These are phyloP conservation scores for Plectropomus leopardus DNA, from an alignment of 2,113 vertebrate species.

Conservation along the genomic window DNA sequence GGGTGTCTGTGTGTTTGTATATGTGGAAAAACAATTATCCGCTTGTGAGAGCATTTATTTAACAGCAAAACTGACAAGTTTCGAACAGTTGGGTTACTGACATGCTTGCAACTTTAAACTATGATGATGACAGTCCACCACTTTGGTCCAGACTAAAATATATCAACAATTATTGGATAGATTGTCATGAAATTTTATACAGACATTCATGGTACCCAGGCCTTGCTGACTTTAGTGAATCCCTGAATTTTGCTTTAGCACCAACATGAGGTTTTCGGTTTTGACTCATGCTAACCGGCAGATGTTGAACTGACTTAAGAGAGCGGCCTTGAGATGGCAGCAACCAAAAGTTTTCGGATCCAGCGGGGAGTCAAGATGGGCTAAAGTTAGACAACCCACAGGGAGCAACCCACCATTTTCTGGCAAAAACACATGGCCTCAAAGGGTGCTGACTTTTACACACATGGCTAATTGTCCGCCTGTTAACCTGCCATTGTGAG, in stretches of 20 bases:
- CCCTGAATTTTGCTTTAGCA: neutral
- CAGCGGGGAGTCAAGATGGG: no score
- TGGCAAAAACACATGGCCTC: no score
- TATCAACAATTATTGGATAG: neutral
- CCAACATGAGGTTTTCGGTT: no score
- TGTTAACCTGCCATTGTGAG: neutral
- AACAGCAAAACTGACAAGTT: neutral
- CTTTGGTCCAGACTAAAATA: neutral
- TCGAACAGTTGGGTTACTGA: neutral
- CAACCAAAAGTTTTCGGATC: no score
- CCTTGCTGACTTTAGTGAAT: no score
- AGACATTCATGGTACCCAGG: neutral
- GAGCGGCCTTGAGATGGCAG: no score
- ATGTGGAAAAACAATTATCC: constrained; percentile 13
- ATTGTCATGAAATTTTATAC: neutral
- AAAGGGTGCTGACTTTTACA: no score
- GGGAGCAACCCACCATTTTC: no score
- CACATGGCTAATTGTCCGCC: neutral
- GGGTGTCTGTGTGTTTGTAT: constrained; percentile 3
- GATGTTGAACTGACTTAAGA: no score
- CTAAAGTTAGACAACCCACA: no score
- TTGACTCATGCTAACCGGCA: no score
- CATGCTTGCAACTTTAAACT: neutral
- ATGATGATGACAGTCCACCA: neutral
- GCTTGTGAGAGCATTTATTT: constrained; percentile 1